Percentiles rank a stretch among this genome's conserved stretches.
These are phyloP conservation scores for Gymnorhina tibicen DNA, from an alignment of 2,113 vertebrate genomes.

Conservation along the genomic window DNA sequence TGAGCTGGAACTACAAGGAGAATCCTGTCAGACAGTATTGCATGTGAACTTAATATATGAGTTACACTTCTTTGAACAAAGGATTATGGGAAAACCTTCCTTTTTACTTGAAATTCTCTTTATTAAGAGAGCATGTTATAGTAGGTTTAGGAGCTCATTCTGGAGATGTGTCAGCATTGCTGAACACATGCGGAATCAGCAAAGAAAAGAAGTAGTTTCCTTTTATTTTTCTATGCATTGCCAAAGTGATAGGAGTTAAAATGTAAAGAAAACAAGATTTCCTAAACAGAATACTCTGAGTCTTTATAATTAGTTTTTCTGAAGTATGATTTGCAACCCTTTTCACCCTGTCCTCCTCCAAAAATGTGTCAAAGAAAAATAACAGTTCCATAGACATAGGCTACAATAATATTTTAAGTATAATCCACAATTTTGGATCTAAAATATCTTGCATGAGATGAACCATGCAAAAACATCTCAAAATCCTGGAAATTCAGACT, in stretches of 20 bases:
- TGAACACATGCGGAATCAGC: background rate
- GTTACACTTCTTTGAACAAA: background rate
- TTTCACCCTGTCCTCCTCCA: background rate
- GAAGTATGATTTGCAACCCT: rapidly evolving
- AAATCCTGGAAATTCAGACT: background rate
- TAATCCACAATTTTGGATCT: background rate
- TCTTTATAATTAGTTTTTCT: background rate
- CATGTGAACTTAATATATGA: background rate
- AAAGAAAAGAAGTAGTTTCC: background rate
- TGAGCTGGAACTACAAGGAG: background rate
- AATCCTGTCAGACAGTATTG: background rate
- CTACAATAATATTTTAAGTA: background rate
- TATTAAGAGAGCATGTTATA: background rate
- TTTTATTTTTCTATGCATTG: background rate
- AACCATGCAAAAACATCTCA: background rate
- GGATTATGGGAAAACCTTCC: background rate
- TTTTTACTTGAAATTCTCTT: background rate
- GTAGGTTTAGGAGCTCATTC: background rate
- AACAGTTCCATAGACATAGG: background rate
- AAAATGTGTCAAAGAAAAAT: background rate
- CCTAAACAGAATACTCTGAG: background rate
- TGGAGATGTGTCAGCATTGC: background rate
- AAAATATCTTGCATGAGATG: background rate
- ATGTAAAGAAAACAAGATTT: background rate
- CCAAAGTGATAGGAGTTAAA: background rate